Conservation (phyloP, 2,113 vertebrate genomes). For the Vulpes ferrilata region DNA sequence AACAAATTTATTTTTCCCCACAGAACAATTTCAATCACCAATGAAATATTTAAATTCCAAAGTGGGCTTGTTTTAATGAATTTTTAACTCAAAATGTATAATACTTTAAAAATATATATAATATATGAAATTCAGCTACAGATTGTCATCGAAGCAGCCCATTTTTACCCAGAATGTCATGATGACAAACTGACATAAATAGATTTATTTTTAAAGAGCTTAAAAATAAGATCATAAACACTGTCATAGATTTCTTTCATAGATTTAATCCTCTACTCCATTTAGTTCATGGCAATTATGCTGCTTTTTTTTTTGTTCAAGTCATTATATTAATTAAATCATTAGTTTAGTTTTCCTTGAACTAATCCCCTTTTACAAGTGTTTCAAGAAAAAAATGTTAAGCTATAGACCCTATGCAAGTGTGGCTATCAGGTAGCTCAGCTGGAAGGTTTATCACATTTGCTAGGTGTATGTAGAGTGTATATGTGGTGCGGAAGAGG, state of each 20-base stretch:
- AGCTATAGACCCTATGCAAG: neutral
- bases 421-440: neutral
- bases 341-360: conserved; percentile 51
- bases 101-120: conserved; percentile 27
- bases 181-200: neutral
- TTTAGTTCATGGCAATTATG: conserved; percentile 33
- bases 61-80: neutral
- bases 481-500: too few species aligned
- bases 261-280: conserved; percentile 41
- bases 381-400: neutral
- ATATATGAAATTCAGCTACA: neutral
- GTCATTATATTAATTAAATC: conserved; percentile 58
- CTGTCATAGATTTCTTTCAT: neutral
- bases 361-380: conserved; percentile 44
- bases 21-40: conserved; percentile 8
- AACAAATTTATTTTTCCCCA: conserved; percentile 23
- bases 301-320: conserved; percentile 57
- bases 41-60: conserved; percentile 23
- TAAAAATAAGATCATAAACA: conserved; percentile 39
- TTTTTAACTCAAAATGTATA: conserved; percentile 30
- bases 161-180: neutral
- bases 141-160: neutral
- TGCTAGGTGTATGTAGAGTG: neutral
- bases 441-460: neutral
- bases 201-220: conserved; percentile 30